phyloP scores from a whole-genome alignment of 37 sponge, comb jelly and placozoan genomes.

The Aplysina aerophoba region DNA sequence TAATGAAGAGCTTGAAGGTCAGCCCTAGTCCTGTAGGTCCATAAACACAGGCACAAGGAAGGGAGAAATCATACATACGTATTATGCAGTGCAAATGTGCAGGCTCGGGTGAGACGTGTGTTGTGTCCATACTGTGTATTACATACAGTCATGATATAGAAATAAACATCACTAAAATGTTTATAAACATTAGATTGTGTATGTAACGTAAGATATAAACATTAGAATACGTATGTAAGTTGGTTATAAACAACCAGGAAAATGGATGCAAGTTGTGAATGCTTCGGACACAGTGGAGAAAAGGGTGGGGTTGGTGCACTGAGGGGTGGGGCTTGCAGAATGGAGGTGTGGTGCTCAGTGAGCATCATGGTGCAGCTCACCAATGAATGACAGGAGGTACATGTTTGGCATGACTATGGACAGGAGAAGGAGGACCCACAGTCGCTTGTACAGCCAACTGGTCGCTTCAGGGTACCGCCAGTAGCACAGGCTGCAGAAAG shows the following conservation, averaged over 20 bases:
- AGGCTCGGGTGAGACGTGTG: not conserved
- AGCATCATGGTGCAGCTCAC: constrained; percentile 22
- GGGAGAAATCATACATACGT: not conserved
- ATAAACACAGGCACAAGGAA: not conserved
- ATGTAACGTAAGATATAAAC: not conserved
- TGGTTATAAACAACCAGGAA: no score
- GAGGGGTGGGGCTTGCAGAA: not conserved
- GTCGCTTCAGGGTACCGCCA: constrained; percentile 82
- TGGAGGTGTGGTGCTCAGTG: not conserved
- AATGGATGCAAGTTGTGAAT: no score
- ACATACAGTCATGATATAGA: not conserved
- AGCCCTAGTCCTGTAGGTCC: constrained; percentile 48
- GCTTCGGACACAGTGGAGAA: not conserved
- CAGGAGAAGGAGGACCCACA: constrained; percentile 54
- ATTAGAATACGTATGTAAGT: not conserved
- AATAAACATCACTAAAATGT: not conserved
- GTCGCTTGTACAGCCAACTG: constrained; percentile 47
- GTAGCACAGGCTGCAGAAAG: constrained; percentile 47
- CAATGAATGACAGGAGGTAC: constrained; percentile 45
- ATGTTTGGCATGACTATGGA: constrained; percentile 61
- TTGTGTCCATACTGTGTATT: not conserved
- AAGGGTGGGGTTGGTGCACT: not conserved
- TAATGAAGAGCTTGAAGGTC: constrained; percentile 82
- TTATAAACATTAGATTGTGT: not conserved
- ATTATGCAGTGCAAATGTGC: not conserved